A percentile compares a stretch with the other conserved stretches of the same genome.
These are phyloP conservation scores for Kryptolebias ocellatus DNA, from an alignment of 2,797 vertebrate species.

Conservation along the genomic window DNA sequence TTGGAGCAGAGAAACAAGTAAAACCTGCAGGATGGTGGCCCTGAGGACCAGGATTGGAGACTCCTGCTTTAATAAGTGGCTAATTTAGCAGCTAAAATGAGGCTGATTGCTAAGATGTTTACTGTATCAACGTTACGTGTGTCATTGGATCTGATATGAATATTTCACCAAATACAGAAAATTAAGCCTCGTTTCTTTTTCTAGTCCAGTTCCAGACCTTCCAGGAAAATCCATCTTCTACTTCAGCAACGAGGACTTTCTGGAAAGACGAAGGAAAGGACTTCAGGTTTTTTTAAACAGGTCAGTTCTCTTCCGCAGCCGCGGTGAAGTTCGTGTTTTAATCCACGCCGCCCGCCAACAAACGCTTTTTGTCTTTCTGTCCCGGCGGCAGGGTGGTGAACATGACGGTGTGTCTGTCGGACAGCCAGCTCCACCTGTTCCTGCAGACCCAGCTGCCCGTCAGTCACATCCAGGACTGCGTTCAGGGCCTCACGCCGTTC, in stretches of 20 bases:
- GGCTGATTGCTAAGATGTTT: too few relatives aligned
- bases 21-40: too few relatives aligned
- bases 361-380: neutral
- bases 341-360: neutral
- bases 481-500: conserved; percentile 88
- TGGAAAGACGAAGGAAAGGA: conserved; percentile 92
- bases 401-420: conserved; percentile 95
- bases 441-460: conserved; percentile 95
- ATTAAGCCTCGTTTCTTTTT: neutral
- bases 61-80: too few relatives aligned
- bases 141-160: neutral
- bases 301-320: conserved; percentile 74
- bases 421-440: conserved; percentile 97
- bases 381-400: conserved; percentile 85
- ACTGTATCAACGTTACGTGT: too few relatives aligned
- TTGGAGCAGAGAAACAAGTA: too few relatives aligned
- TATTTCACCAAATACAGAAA: neutral
- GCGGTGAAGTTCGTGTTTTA: neutral
- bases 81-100: too few relatives aligned
- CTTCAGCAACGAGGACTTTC: conserved; percentile 89
- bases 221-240: conserved; percentile 90
- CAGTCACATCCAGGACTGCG: conserved; percentile 91
- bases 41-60: too few relatives aligned
- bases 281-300: conserved; percentile 92
- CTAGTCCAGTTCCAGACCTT: conserved; percentile 93